Conservation (phyloP, 1,140 invertebrate genomes). For the Octopus bimaculoides region DNA sequence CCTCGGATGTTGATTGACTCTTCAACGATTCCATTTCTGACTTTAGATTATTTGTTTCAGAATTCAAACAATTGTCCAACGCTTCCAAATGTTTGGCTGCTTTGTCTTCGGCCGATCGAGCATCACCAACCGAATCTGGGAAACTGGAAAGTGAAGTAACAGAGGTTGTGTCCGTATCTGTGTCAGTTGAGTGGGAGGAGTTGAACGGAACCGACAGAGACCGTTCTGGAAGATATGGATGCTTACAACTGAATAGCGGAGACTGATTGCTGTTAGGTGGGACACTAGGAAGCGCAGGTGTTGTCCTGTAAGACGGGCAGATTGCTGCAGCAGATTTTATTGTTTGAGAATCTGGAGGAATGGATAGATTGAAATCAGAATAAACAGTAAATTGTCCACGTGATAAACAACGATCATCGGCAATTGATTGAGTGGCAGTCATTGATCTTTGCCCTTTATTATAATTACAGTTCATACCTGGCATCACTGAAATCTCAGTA, state of each 20-base stretch:
- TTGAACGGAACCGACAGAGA: background rate
- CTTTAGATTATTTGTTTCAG: no score
- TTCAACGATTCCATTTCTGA: no score
- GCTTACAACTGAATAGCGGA: background rate
- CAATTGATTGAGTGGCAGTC: no score
- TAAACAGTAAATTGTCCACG: background rate
- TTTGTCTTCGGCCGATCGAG: no score
- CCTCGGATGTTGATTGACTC: no score
- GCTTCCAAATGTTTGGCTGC: no score
- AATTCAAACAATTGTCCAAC: no score
- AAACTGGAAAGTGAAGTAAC: background rate
- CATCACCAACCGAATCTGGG: background rate
- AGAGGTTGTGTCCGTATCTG: background rate
- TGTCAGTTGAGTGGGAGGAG: background rate
- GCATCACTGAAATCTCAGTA: background rate
- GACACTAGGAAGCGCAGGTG: no score
- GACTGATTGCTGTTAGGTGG: background rate
- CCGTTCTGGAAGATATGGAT: background rate
- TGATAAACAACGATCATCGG: no score
- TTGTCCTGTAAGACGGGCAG: no score
- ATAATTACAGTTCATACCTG: background rate
- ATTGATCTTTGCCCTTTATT: background rate
- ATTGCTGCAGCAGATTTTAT: background rate
- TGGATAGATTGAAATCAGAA: background rate
- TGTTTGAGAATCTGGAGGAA: background rate